Evolutionary conservation across 2,888 invertebrate genomes (phyloP).

Genomic region (Girardia tigrina): DNA sequence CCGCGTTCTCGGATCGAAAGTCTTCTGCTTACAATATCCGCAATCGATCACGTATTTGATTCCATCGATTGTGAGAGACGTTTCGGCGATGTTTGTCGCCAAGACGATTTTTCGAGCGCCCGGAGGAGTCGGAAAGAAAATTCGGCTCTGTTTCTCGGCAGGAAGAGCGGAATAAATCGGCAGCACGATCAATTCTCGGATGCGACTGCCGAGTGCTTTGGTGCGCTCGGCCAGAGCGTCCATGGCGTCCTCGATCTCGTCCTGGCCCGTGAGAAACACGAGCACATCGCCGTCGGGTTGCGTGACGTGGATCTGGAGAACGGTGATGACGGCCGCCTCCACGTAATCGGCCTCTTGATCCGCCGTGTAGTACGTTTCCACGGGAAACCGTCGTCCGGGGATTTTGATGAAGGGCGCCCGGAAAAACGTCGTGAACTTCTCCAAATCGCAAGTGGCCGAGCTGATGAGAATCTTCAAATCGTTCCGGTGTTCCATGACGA

Average conservation of each 20-base stretch:
- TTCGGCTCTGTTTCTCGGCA: conserved; percentile 93
- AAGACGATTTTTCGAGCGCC: conserved; percentile 87
- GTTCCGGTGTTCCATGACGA: conserved; percentile 73
- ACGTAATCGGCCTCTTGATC: conserved; percentile 97
- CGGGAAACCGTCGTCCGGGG: conserved; percentile 86
- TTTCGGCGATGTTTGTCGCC: conserved; percentile 97
- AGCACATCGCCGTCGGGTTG: conserved; percentile 83
- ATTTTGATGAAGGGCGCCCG: conserved; percentile 93
- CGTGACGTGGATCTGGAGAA: conserved; percentile 91
- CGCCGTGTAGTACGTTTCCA: conserved; percentile 94
- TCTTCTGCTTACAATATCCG: conserved; percentile 97
- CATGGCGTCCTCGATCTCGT: conserved; percentile 53
- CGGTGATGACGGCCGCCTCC: conserved; percentile 88
- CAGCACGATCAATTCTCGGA: conserved; percentile 74
- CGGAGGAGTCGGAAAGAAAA: conserved; percentile 90
- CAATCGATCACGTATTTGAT: conserved; percentile 97
- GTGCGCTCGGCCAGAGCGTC: conserved; percentile 63
- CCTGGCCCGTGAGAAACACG: conserved; percentile 75
- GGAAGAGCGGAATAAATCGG: conserved; percentile 86
- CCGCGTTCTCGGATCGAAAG: conserved; percentile 86
- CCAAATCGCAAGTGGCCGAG: conserved; percentile 89
- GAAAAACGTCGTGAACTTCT: conserved; percentile 88
- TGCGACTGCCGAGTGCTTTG: conserved; percentile 75
- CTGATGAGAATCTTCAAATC: conserved; percentile 90
- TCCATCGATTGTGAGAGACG: conserved; percentile 93